A percentile compares a stretch with the other conserved stretches of the same genome.
Evolutionary conservation across 2,113 vertebrate genomes (phyloP).

Genomic region (Rattus rattus): DNA sequence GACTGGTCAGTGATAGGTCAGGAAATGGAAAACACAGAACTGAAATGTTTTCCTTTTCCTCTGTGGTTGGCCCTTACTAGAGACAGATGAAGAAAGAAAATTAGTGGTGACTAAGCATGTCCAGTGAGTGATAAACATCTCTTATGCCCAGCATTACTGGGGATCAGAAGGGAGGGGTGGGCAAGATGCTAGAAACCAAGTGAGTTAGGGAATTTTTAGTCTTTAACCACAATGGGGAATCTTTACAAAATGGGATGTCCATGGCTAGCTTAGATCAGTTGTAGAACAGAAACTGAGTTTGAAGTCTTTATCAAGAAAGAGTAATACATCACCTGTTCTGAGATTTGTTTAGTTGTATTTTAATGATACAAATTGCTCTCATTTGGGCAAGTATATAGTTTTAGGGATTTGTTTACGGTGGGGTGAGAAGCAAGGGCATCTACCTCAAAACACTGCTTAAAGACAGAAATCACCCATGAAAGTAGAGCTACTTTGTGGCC

Average conservation of each 20-base stretch:
- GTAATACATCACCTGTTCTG: not conserved
- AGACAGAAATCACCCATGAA: not conserved
- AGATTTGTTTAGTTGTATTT: constrained; percentile 36
- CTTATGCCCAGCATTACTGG: not conserved
- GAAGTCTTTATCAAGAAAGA: not conserved
- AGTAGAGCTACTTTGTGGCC: not conserved
- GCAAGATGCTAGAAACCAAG: not conserved
- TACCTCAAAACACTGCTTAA: not conserved
- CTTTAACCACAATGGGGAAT: not conserved
- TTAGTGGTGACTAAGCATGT: not conserved
- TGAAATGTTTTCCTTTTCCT: not conserved
- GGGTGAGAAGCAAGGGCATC: not conserved
- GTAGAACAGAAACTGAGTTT: not conserved
- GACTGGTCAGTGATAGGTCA: not conserved
- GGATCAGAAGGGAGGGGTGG: too few species aligned
- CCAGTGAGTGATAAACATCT: too few species aligned
- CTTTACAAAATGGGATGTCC: not conserved
- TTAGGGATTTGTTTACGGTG: not conserved
- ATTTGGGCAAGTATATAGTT: not conserved
- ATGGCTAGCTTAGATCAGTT: not conserved
- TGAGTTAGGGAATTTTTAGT: too few species aligned
- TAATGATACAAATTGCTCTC: not conserved
- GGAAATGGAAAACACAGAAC: not conserved
- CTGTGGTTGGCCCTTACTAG: not conserved
- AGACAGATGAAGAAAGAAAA: not conserved